Evolutionary conservation across 2,888 invertebrate species (phyloP).

Genomic region (Leptinotarsa rubiginosa): DNA sequence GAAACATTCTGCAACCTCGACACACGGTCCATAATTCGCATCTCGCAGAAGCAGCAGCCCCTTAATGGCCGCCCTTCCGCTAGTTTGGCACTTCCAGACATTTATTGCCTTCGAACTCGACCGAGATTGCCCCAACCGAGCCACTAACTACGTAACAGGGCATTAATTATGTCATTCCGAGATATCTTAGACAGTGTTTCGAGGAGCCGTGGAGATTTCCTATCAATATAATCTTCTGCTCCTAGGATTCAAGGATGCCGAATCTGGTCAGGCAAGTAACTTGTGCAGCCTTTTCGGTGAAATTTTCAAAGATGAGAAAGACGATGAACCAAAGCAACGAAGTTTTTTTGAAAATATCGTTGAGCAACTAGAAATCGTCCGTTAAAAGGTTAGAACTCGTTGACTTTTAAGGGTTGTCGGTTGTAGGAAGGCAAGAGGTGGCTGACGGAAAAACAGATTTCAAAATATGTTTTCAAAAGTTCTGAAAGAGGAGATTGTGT

Average conservation of each 20-base stretch:
- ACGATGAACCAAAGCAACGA: too few species aligned
- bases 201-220: conserved; percentile 10
- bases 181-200: conserved; percentile 21
- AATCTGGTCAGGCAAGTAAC: background rate
- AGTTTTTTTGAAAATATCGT: too few species aligned
- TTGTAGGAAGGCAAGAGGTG: too few species aligned
- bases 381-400: too few species aligned
- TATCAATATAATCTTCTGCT: conserved; percentile 1
- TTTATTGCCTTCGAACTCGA: conserved; percentile 44
- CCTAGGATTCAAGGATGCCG: background rate
- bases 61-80: conserved; percentile 37
- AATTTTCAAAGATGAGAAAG: too few species aligned
- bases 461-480: too few species aligned
- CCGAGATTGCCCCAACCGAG: conserved; percentile 43
- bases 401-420: too few species aligned
- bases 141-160: conserved; percentile 41
- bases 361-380: too few species aligned
- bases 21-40: conserved; percentile 23
- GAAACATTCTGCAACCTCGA: conserved; percentile 16
- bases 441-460: too few species aligned
- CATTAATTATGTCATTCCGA: conserved; percentile 41
- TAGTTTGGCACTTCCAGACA: conserved; percentile 43
- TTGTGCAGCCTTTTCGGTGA: background rate
- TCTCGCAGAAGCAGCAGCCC: conserved; percentile 29
- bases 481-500: too few species aligned